Percentiles rank a stretch among this genome's conserved stretches.
Evolutionary conservation across 2,888 invertebrate species (phyloP).

Genomic region (Stenurella melanura): DNA sequence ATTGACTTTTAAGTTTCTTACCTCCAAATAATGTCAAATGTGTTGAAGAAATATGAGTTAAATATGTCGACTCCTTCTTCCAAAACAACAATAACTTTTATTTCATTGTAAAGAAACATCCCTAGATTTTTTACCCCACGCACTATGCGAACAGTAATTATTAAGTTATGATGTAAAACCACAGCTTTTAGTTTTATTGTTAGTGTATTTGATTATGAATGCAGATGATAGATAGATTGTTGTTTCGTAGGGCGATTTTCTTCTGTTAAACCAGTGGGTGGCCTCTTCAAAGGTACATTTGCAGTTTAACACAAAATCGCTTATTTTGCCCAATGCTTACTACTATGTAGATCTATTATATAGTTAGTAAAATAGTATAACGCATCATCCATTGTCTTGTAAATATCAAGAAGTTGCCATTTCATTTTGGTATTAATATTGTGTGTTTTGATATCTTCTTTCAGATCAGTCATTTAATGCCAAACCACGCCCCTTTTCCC

Average conservation of each 20-base stretch:
- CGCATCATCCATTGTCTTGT: constrained; percentile 31
- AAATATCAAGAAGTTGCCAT: background rate
- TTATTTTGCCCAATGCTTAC: constrained; percentile 41
- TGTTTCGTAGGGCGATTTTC: constrained; percentile 70
- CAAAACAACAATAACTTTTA: too few species aligned
- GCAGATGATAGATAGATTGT: constrained; percentile 49
- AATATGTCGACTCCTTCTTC: too few species aligned
- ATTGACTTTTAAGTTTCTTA: too few species aligned
- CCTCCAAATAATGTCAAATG: too few species aligned
- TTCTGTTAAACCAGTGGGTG: constrained; percentile 70
- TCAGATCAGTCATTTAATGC: constrained; percentile 79
- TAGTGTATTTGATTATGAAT: constrained; percentile 27
- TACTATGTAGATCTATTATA: constrained; percentile 26
- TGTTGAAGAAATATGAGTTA: too few species aligned
- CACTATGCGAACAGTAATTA: background rate
- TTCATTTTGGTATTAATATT: background rate
- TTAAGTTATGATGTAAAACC: too few species aligned
- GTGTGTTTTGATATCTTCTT: constrained; percentile 58
- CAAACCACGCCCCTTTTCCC: constrained; percentile 78
- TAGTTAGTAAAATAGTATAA: constrained; percentile 62
- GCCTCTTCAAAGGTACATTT: constrained; percentile 71
- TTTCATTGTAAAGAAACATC: background rate
- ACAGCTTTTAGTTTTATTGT: background rate
- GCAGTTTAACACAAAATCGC: constrained; percentile 50
- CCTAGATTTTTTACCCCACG: background rate